Base-by-base conservation (phyloP, 2,888 invertebrate genomes). In the Campaea margaritaria region DNA sequence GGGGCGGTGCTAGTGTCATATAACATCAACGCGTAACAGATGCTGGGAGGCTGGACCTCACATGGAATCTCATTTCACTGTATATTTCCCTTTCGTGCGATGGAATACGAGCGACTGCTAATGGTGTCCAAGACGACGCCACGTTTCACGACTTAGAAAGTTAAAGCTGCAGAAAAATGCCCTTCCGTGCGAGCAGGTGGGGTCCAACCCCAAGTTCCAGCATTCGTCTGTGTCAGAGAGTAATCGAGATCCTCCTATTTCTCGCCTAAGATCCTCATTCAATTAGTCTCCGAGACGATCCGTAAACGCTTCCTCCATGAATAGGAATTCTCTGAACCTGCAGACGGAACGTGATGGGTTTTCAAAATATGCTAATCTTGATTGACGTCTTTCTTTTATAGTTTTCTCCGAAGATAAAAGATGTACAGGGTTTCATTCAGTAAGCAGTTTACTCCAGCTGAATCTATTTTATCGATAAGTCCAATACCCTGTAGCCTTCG, bases 351-450 rank as follows among this genome's bases (percentile, higher is more conserved):
- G 56, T 56, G 56, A 56, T 58, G 36, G 36, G 34, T 28, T 43
- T 59, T 51, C 58, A 55, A 60, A n/a, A n/a, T n/a, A 67, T 67
- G 59, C 60, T 62, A 64, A 64, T 64, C 59, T 46, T 21, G 56
- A 58, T 59, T 58, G 54, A 57, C 42, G 42, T 51, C 53, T 47
- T 10, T 34, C 41, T 62, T 62, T 57, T 63, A 66, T 51, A 48
- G 54, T 38, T 12, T 45, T 50, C 14, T 10, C 5, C 3, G 16
- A 31, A 15, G 12, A 12, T 36, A 3, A n/a, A 10, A n/a, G 36
- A n/a, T n/a, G n/a, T 36, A 4, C n/a, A 2, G 10, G 36, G 36
- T 36, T n/a, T 5, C 5, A 21, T 3, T 21, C 21, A 3, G 21
- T 3, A 5, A 21, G 5, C 21, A 21, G 3, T 21, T 21, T 21